Conservation (phyloP, 2,888 invertebrate genomes). For the Metalampra italica region DNA sequence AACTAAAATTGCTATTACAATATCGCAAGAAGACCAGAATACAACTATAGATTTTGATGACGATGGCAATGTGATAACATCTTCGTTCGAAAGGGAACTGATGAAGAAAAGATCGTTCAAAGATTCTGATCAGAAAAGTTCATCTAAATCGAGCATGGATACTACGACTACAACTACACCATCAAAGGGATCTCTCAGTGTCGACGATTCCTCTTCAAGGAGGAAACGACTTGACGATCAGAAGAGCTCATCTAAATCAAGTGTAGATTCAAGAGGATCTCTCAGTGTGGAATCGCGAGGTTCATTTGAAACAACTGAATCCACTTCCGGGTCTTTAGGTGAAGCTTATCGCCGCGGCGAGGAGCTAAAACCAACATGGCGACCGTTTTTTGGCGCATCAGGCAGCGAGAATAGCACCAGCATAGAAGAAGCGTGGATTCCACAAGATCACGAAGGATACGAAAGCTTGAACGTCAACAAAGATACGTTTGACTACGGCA, state of each 20-base stretch:
- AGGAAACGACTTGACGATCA: slow-evolving; percentile 69
- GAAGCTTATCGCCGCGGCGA: slow-evolving; percentile 83
- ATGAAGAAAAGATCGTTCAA: slow-evolving; percentile 65
- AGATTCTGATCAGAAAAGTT: slow-evolving; percentile 70
- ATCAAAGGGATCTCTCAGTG: slow-evolving; percentile 72
- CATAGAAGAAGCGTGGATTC: slow-evolving; percentile 89
- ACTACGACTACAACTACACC: slow-evolving; percentile 70
- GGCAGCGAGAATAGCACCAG: slow-evolving; percentile 91
- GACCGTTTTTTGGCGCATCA: slow-evolving; percentile 87
- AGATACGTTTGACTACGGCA: slow-evolving; percentile 66
- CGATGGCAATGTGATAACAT: slow-evolving; percentile 69
- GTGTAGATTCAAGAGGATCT: slow-evolving; percentile 81
- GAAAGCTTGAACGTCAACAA: slow-evolving; percentile 71
- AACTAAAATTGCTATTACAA: slow-evolving; percentile 74
- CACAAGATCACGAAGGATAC: slow-evolving; percentile 84
- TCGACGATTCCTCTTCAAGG: slow-evolving; percentile 71
- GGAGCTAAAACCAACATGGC: slow-evolving; percentile 89
- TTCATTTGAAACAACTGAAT: slow-evolving; percentile 85
- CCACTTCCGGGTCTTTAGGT: slow-evolving; percentile 86
- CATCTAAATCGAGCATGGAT: slow-evolving; percentile 80
- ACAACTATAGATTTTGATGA: slow-evolving; percentile 75
- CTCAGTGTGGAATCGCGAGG: slow-evolving; percentile 84
- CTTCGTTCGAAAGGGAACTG: slow-evolving; percentile 62
- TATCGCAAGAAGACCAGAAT: slow-evolving; percentile 75
- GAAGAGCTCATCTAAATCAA: slow-evolving; percentile 80